Conservation (phyloP, 64 coral and sea anemone genomes). For the Acropora yongei region DNA sequence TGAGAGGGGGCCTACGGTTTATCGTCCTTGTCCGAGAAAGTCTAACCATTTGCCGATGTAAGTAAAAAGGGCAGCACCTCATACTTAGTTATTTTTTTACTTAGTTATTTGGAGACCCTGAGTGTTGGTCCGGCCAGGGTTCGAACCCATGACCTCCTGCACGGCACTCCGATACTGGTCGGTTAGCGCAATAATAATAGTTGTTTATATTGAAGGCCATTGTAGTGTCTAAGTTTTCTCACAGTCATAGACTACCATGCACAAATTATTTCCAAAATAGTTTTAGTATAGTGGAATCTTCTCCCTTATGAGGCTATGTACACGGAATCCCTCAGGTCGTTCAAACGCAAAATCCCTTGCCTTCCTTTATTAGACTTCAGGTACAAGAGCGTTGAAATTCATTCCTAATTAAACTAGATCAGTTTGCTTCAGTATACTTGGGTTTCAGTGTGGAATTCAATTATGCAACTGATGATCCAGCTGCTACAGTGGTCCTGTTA, state of each 20-base stretch:
- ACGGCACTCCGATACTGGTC: too few species aligned
- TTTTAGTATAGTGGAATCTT: slow-evolving; percentile 76
- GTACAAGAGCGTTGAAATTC: not conserved
- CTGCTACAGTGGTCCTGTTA: slow-evolving; percentile 12
- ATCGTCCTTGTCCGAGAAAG: too few species aligned
- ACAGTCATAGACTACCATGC: slow-evolving; percentile 19
- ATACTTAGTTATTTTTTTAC: too few species aligned
- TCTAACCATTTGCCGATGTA: too few species aligned
- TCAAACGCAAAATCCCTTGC: slow-evolving; percentile 33
- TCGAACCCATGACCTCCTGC: too few species aligned
- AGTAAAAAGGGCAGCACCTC: too few species aligned
- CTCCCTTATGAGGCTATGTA: slow-evolving; percentile 51
- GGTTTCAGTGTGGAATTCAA: not conserved
- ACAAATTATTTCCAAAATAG: slow-evolving; percentile 14
- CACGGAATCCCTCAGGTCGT: slow-evolving; percentile 56
- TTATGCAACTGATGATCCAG: slow-evolving; percentile 30
- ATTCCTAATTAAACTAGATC: not conserved
- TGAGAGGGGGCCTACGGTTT: too few species aligned
- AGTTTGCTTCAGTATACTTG: not conserved
- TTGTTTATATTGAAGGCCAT: too few species aligned
- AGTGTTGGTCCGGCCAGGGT: too few species aligned
- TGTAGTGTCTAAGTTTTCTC: too few species aligned
- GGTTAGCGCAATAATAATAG: too few species aligned
- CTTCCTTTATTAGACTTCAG: not conserved
- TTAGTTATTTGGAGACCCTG: too few species aligned